phyloP scores from a whole-genome alignment of 2,888 invertebrate genomes.

The Apamea crenata region DNA sequence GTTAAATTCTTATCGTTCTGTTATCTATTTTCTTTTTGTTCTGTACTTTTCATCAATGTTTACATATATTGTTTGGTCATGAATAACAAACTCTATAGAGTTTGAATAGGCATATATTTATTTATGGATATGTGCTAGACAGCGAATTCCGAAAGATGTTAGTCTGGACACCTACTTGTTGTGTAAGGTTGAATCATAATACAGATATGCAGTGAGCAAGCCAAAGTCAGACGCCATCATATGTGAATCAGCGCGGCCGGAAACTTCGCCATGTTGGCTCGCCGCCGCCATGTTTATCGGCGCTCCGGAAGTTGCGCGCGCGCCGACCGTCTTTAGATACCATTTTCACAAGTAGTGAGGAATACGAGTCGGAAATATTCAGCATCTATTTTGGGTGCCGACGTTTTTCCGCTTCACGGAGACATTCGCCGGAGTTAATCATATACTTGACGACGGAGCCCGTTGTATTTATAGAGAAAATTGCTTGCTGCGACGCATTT shows the following conservation, averaged over 20 bases:
- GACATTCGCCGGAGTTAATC: conserved; percentile 87
- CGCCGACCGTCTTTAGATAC: conserved; percentile 87
- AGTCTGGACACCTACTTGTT: conserved; percentile 83
- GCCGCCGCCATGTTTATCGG: conserved; percentile 88
- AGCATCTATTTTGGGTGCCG: conserved; percentile 85
- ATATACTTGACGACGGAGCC: conserved; percentile 84
- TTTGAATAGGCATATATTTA: conserved; percentile 37
- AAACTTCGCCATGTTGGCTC: conserved; percentile 89
- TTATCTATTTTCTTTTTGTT: conserved; percentile 31
- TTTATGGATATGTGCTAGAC: conserved; percentile 77
- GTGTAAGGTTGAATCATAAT: conserved; percentile 88
- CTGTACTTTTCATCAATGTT: conserved; percentile 18
- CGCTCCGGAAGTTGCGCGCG: conserved; percentile 90
- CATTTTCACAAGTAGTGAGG: conserved; percentile 85
- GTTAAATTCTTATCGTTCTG: conserved; percentile 42
- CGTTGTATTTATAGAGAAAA: conserved; percentile 84
- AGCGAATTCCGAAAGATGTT: conserved; percentile 75
- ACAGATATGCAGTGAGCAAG: conserved; percentile 89
- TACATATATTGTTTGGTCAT: conserved; percentile 19
- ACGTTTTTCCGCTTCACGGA: conserved; percentile 88
- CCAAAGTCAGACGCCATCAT: conserved; percentile 83
- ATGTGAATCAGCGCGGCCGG: conserved; percentile 89
- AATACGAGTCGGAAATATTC: conserved; percentile 88
- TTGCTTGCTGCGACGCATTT: conserved; percentile 78
- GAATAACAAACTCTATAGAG: conserved; percentile 33